Conservation (phyloP, 2,113 vertebrate species). For the Gila orcuttii region DNA sequence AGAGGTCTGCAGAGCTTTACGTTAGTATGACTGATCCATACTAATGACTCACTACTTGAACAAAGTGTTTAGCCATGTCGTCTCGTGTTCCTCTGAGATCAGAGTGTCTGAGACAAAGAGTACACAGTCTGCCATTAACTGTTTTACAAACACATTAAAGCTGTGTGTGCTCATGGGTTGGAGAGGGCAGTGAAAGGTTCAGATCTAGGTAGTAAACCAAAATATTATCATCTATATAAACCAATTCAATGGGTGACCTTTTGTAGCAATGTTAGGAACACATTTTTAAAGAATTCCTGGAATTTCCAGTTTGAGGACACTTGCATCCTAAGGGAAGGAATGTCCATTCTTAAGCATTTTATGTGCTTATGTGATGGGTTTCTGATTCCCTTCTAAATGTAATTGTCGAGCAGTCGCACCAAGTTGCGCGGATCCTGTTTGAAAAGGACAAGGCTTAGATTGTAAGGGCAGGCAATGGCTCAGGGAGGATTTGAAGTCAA, state of each 20-base stretch:
- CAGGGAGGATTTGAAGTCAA: conserved; percentile 45
- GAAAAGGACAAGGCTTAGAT: conserved; percentile 38
- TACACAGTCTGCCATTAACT: conserved; percentile 3
- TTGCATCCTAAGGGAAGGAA: conserved; percentile 10
- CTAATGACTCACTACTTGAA: conserved; percentile 1
- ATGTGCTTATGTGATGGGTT: background rate
- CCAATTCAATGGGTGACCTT: background rate
- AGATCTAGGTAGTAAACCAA: background rate
- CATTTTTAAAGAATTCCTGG: background rate
- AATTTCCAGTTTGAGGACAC: background rate
- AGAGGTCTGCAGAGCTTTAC: background rate
- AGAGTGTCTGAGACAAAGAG: background rate
- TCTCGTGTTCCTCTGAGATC: conserved; percentile 1
- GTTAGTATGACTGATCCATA: background rate
- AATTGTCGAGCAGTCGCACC: conserved; percentile 21
- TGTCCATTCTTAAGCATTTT: background rate
- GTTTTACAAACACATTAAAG: conserved; percentile 25
- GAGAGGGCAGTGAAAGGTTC: conserved; percentile 6
- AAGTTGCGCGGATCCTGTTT: conserved; percentile 22
- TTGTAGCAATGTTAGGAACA: background rate
- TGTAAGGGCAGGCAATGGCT: conserved; percentile 29
- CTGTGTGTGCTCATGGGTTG: background rate
- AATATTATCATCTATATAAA: background rate
- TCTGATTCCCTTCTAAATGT: background rate
- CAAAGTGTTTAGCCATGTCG: background rate